Evolutionary conservation across 64 coral and sea anemone genomes (phyloP).

Genomic region (Acropora tenuis): DNA sequence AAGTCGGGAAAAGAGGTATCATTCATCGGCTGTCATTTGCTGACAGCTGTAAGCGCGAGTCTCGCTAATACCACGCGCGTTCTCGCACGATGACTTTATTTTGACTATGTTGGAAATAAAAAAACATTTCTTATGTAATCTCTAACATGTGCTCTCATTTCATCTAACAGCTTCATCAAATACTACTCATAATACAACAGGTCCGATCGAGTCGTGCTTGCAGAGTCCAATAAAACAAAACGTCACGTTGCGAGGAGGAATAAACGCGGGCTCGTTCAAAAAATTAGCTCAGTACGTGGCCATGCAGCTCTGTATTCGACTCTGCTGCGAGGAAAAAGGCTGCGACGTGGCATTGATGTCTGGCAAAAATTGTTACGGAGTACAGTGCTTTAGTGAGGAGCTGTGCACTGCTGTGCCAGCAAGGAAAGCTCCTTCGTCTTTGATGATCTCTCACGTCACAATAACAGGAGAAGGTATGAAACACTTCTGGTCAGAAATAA

Average conservation of each 20-base stretch:
- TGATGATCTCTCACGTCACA: slow-evolving; percentile 95
- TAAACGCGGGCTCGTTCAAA: slow-evolving; percentile 91
- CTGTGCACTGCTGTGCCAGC: slow-evolving; percentile 83
- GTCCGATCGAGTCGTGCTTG: slow-evolving; percentile 87
- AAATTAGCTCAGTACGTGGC: slow-evolving; percentile 96
- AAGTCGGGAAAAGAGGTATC: too few relatives aligned
- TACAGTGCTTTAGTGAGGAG: slow-evolving; percentile 96
- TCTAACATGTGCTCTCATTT: not conserved
- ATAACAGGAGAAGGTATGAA: slow-evolving; percentile 88
- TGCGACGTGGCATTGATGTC: slow-evolving; percentile 96
- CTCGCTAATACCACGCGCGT: too few relatives aligned
- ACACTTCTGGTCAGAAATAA: not conserved
- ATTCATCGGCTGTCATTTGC: too few relatives aligned
- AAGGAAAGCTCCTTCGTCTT: slow-evolving; percentile 89
- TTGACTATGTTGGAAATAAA: not conserved
- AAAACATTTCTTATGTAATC: not conserved
- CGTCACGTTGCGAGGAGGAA: slow-evolving; percentile 92
- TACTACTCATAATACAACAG: slow-evolving; percentile 44
- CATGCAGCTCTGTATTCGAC: slow-evolving; percentile 92
- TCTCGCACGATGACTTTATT: too few relatives aligned
- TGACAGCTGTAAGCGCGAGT: too few relatives aligned
- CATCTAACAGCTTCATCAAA: slow-evolving; percentile 62
- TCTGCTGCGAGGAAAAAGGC: slow-evolving; percentile 96
- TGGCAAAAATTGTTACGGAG: slow-evolving; percentile 97
- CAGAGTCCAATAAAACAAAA: slow-evolving; percentile 83